Evolutionary conservation across 2,797 vertebrate genomes (phyloP), one percentile per base, ranked within the genome.

Genomic region (Cottoperca gobio): DNA sequence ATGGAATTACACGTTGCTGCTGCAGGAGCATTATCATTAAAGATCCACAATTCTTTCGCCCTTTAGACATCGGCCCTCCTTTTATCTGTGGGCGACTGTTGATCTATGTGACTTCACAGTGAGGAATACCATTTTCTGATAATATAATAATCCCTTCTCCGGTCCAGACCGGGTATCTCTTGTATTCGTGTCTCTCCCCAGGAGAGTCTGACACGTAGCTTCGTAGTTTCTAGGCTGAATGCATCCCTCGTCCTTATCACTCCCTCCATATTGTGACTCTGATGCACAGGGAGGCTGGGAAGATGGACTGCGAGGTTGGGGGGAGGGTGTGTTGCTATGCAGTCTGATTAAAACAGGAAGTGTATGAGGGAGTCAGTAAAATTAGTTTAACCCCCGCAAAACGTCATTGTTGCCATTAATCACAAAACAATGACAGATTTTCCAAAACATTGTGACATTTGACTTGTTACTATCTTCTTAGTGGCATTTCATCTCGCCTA

Each of bases 111-210:
- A 85, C 70, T 85, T 85, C 73, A 78, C 74, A 85, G 79, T 46
- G 77, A 78, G 84, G 73, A 90, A 89, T 79, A 83, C 85, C 70
- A 87, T 88, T 93, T 91, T 88, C 91, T 90, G 87, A 92, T 88
- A 84, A 84, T 75, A 85, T 86, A 90, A 93, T 93, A 33, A 33
- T 33, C 31, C 88, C 76, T 82, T 75, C 70, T 75, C 61, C 14
- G 37, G 81, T 67, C 70, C 55, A 45, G 70, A 76, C 75, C 26
- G 60, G 77, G 24, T 89, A 79, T 88, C 80, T 83, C 67, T 75
- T 72, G 80, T 89, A 79, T 86, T 81, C n/a, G 33, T 76, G 73
- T 87, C 71, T 82, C 71, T 86, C 73, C 85, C 89, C 43, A 57
- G 82, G 83, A 89, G 89, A 88, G 83, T 72, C 73, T 65, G 81